These are phyloP conservation scores for Empidonax alnorum DNA, from an alignment of 2,113 vertebrate species.

Conservation along the genomic window DNA sequence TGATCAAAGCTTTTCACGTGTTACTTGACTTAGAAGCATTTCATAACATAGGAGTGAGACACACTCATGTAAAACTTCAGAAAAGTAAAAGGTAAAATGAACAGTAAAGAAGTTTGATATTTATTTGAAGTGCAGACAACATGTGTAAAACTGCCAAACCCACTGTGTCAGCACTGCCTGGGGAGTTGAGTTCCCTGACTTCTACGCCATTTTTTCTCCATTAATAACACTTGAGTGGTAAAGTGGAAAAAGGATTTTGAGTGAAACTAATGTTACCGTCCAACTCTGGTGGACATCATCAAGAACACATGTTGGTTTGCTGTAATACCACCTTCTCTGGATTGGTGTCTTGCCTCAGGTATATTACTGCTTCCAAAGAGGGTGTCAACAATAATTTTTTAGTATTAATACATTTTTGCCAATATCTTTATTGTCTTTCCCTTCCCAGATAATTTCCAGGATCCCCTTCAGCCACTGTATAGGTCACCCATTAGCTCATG, in stretches of 20 bases:
- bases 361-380: not conserved
- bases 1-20: constrained; percentile 22
- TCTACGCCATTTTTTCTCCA: not conserved
- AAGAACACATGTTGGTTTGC: not conserved
- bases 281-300: not conserved
- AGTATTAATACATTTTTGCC: not conserved
- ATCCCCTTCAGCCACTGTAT: not conserved
- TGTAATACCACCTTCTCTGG: not conserved
- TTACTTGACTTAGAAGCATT: not conserved
- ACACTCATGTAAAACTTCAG: not conserved
- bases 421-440: not conserved
- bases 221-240: not conserved
- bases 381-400: not conserved
- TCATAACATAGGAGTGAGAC: not conserved
- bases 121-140: not conserved
- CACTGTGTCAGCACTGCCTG: not conserved
- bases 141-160: not conserved
- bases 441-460: not conserved
- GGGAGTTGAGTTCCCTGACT: not conserved
- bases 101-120: not conserved
- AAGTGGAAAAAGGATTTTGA: not conserved
- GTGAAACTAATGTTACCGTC: not conserved
- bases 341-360: not conserved
- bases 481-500: not conserved
- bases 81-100: constrained; percentile 7